Base-by-base conservation (phyloP, 2,797 vertebrate genomes). In the Percopsis omiscomaycus region DNA sequence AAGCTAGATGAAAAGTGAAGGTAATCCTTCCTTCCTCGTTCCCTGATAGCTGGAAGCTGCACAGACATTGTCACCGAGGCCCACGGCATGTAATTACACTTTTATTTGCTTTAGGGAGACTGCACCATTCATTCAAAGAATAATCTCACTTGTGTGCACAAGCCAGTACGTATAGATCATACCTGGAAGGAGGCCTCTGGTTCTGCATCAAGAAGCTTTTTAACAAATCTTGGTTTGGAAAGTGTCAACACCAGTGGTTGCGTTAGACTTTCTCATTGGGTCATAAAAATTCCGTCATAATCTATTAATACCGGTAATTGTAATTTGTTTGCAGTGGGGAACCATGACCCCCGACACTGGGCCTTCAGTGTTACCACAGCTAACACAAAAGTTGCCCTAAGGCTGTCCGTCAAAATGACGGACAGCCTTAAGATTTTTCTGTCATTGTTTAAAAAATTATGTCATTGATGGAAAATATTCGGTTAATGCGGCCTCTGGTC, bases 21-120 rank as follows among this genome's bases (percentile, higher is more conserved):
- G 86, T 89, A 92, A 93, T 93, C 86, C 80, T 81, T 90, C 83
- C 90, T 90, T 84, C 81, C 82, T 90, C 75, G 67, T 86, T 83
- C 79, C 78, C 78, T 78, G 76, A 76, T 85, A 77, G 80, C 86
- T 90, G 89, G 91, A 90, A 90, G 77, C 75, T 68, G 74, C 76
- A 69, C 70, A 69, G 78, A 77, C 86, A 83, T 88, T 76, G 87
- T 89, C 84, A 89, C 86, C 80, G 74, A 84, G 77, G 80, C 88
- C 87, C 69, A 79, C 77, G 85, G 87, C 89, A 86, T 90, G 85
- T 91, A 92, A 91, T 92, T 91, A 91, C 87, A 90, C 81, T 90
- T 92, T 91, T 91, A 92, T 89, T 92, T 88, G 89, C 84, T 91
- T 88, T 84, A 81, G 79, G 75, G 74, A 86, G 87, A 82, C 87